Evolutionary conservation across 2,113 vertebrate species (phyloP), one percentile per base, ranked within the genome.

Genomic region (Peucedramus taeniatus): DNA sequence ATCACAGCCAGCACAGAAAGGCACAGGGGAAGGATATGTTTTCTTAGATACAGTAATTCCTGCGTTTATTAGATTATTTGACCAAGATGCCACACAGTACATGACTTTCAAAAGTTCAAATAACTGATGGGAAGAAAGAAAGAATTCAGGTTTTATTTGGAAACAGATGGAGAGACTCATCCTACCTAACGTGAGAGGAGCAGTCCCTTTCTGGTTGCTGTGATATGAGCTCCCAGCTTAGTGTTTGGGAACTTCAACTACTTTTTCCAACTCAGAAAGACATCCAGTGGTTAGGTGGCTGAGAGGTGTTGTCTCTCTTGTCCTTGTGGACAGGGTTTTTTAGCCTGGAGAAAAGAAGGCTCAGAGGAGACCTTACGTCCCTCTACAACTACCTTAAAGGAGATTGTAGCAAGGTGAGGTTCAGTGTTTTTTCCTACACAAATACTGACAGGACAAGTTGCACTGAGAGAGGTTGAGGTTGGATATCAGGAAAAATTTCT

Each of bases 131-230:
- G 50, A 87, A 70, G 30, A 68, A 15, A 90, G 11, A 49, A 4
- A 9, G 4, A 15, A 64, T 35, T 30, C 19, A 15, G 13, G 6
- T 68, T 80, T 87, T 14, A 26, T 51, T 72, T 57, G 59, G 53
- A 75, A 75, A 27, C 5, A 39, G 42, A 45, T 45, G 13, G 11
- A 68, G 44, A 64, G 27, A 51, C 7, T 23, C 1, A 3, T 39
- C 6, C 7, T 57, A 57, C 6, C 7, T 57, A 57, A 27, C 0
- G 0, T 37, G 19, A 65, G 51, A 76, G 1, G 1, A 78, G 27
- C 5, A 6, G 9, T 69, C 37, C 17, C 10, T 70, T 63, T 59
- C 50, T 51, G 49, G 4, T 28, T 80, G 23, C 20, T 1, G 1
- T 0, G 3, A 5, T 33, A 45, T 66, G 27, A 60, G 11, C 6